Percentiles rank a stretch among this genome's conserved stretches.
These are phyloP conservation scores for Aethes cnicana DNA, from an alignment of 2,888 invertebrate species.

Conservation along the genomic window DNA sequence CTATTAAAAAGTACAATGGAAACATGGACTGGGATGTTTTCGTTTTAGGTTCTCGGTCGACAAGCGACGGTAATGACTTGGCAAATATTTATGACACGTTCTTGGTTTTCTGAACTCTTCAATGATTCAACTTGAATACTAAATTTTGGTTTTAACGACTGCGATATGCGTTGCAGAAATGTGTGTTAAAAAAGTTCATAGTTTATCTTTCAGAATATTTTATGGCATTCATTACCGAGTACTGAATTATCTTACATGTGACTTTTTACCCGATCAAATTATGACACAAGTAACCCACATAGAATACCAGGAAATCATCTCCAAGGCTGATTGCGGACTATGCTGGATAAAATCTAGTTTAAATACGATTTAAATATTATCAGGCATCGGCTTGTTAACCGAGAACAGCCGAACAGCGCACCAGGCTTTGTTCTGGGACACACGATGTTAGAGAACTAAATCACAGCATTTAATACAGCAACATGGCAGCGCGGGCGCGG, in stretches of 20 bases:
- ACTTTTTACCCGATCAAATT: too few relatives aligned
- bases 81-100: conserved; percentile 16
- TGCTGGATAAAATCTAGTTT: too few relatives aligned
- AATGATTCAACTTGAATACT: too few relatives aligned
- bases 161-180: too few relatives aligned
- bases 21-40: conserved; percentile 8
- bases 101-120: neutral
- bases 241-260: too few relatives aligned
- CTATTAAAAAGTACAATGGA: conserved; percentile 26
- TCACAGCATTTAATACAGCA: conserved; percentile 39
- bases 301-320: too few relatives aligned
- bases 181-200: too few relatives aligned
- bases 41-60: conserved; percentile 3
- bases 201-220: too few relatives aligned
- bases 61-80: conserved; percentile 11
- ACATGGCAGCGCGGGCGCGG: conserved; percentile 31
- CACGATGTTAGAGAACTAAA: conserved; percentile 34
- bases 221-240: too few relatives aligned
- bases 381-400: conserved; percentile 11
- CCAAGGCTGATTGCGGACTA: too few relatives aligned
- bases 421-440: conserved; percentile 29
- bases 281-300: too few relatives aligned
- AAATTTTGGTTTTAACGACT: too few relatives aligned
- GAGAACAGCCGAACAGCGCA: conserved; percentile 11
- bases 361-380: conserved; percentile 18